phyloP scores from a whole-genome alignment of 2,888 invertebrate genomes.

The Cantharis rustica region DNA sequence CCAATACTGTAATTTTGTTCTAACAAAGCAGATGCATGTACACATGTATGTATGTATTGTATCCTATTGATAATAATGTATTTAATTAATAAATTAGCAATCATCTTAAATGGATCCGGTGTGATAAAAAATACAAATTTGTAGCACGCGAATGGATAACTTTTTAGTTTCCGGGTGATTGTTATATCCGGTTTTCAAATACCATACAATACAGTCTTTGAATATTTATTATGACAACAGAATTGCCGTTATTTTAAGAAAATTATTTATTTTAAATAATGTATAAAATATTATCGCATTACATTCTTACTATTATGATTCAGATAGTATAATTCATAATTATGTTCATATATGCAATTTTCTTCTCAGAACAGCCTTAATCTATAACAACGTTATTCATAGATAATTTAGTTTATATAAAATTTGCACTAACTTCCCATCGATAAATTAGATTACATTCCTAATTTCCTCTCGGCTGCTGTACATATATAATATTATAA shows the following conservation, averaged over 20 bases:
- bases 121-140: slow-evolving; percentile 26
- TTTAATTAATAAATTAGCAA: slow-evolving; percentile 14
- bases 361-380: not conserved
- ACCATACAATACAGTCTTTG: slow-evolving; percentile 7
- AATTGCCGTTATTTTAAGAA: slow-evolving; percentile 9
- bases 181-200: slow-evolving; percentile 26
- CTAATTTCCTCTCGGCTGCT: not conserved
- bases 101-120: slow-evolving; percentile 32
- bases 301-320: not conserved
- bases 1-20: too few relatives aligned
- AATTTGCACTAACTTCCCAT: not conserved
- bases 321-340: not conserved
- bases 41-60: not conserved
- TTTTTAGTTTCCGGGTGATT: slow-evolving; percentile 32
- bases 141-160: slow-evolving; percentile 25
- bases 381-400: not conserved
- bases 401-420: not conserved
- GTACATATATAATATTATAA: not conserved
- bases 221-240: not conserved
- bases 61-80: not conserved
- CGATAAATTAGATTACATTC: not conserved
- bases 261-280: not conserved
- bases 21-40: not conserved
- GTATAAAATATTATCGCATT: not conserved
- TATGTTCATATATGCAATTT: not conserved